Evolutionary conservation across 2,888 invertebrate genomes (phyloP).

Genomic region (Asteroscopus sphinx): DNA sequence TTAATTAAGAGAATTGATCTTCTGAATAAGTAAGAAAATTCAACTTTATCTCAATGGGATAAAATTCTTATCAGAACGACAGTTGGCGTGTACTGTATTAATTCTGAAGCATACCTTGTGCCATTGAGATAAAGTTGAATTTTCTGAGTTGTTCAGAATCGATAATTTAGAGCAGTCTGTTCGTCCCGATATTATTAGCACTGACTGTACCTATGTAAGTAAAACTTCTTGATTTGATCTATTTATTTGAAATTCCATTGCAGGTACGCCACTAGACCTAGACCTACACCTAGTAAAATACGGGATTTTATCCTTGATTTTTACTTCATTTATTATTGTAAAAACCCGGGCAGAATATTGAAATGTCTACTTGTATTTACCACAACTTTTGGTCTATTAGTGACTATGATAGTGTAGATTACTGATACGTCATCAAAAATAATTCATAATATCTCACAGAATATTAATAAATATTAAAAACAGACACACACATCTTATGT

Average conservation of each 20-base stretch:
- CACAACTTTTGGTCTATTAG: slow-evolving; percentile 20
- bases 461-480: slow-evolving; percentile 10
- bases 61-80: no score
- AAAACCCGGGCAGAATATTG: slow-evolving; percentile 15
- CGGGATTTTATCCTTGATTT: slow-evolving; percentile 12
- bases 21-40: no score
- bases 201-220: no score
- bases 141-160: no score
- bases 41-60: no score
- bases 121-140: no score
- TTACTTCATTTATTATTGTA: slow-evolving; percentile 17
- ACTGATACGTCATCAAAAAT: slow-evolving; percentile 4
- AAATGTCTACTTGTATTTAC: slow-evolving; percentile 26
- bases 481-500: slow-evolving; percentile 15
- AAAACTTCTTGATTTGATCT: no score
- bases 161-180: no score
- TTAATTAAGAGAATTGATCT: no score
- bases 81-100: no score
- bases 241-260: slow-evolving; percentile 16
- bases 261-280: slow-evolving; percentile 25
- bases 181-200: no score
- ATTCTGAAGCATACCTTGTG: no score
- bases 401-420: slow-evolving; percentile 17
- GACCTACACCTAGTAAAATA: slow-evolving; percentile 18
- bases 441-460: slow-evolving; percentile 8